phyloP scores from a whole-genome alignment of 2,113 vertebrate species.

The Apodemus sylvaticus region DNA sequence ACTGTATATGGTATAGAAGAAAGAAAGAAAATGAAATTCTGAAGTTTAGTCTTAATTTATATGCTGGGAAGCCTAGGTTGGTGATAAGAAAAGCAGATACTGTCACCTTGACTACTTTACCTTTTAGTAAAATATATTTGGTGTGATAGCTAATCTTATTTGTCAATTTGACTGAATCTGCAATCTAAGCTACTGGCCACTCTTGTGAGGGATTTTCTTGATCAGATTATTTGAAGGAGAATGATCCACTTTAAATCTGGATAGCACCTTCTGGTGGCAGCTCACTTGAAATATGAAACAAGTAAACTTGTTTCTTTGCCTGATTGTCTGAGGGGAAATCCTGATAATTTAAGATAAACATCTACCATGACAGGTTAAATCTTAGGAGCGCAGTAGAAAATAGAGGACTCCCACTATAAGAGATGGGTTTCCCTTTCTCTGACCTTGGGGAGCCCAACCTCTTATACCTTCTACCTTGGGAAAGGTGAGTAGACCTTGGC shows the following conservation, averaged over 20 bases:
- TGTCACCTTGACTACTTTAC: constrained; percentile 4
- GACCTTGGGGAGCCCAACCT: no score
- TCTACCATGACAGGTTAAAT: no score
- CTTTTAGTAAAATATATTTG: background rate
- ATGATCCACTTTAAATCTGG: background rate
- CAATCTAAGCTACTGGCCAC: background rate
- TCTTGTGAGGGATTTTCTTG: background rate
- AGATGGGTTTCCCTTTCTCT: no score
- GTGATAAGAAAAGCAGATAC: background rate
- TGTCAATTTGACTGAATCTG: background rate
- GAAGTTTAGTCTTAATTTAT: background rate
- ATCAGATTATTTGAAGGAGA: background rate
- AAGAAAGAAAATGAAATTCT: background rate
- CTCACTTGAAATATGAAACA: background rate
- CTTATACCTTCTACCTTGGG: no score
- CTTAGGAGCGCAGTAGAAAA: no score
- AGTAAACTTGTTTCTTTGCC: background rate
- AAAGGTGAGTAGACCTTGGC: no score
- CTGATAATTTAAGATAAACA: no score
- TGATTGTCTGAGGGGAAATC: background rate
- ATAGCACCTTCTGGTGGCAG: background rate
- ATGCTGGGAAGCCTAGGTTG: background rate
- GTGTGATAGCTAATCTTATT: background rate
- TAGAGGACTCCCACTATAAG: no score
- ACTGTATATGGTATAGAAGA: background rate